Evolutionary conservation across 1,140 invertebrate genomes (phyloP).

Genomic region (Archivesica marissinica): DNA sequence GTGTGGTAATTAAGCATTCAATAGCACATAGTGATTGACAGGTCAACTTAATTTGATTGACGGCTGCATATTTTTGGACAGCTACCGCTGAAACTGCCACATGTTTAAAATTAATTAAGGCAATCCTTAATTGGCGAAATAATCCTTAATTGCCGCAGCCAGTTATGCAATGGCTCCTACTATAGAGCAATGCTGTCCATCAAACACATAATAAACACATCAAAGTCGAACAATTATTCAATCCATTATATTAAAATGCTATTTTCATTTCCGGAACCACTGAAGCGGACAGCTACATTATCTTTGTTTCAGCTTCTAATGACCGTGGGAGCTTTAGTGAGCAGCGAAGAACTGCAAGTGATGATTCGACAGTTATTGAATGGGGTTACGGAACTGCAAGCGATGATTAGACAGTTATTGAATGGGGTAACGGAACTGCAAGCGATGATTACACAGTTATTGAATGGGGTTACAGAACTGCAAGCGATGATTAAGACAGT

Average conservation of each 20-base stretch:
- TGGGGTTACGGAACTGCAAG: no score
- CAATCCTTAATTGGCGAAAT: neutral
- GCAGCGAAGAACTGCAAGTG: no score
- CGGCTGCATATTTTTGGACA: neutral
- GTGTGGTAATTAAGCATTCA: conserved; percentile 22
- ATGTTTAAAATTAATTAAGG: conserved; percentile 20
- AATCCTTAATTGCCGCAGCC: no score
- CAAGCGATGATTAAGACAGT: no score
- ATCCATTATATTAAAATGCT: neutral
- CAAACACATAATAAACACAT: conserved; percentile 28
- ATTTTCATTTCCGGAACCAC: neutral
- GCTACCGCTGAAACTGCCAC: neutral
- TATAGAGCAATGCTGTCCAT: neutral
- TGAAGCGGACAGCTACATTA: no score
- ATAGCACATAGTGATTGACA: conserved; percentile 1
- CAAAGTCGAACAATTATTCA: conserved; percentile 7
- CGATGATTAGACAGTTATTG: no score
- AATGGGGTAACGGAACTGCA: no score
- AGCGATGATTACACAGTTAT: no score
- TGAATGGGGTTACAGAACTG: no score
- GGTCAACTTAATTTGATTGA: conserved; percentile 22
- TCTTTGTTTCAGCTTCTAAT: no score
- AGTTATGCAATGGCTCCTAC: conserved; percentile 6
- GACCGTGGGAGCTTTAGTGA: no score
- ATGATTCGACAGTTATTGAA: no score